Percentiles rank a stretch among this genome's conserved stretches.
These are phyloP conservation scores for Lottia gigantea DNA, from an alignment of 2,888 invertebrate species.

Conservation along the genomic window DNA sequence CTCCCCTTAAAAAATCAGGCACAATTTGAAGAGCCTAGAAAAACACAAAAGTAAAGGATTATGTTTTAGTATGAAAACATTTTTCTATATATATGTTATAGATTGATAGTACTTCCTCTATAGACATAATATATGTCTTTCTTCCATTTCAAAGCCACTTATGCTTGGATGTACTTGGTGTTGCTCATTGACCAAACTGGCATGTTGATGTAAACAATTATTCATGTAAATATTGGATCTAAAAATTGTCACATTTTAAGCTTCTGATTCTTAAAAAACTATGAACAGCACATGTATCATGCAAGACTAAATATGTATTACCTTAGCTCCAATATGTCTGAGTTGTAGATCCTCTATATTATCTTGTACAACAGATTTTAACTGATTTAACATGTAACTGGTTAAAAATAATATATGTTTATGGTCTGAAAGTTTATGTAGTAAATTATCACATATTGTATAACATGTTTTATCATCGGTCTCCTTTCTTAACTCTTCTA, in stretches of 20 bases:
- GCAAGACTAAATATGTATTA: conserved; percentile 20
- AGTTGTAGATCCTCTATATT: conserved; percentile 45
- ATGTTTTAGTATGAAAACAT: background rate
- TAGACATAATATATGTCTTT: too few relatives aligned
- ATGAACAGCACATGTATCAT: too few relatives aligned
- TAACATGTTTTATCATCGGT: conserved; percentile 41
- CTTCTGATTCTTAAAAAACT: too few relatives aligned
- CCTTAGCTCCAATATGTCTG: conserved; percentile 60
- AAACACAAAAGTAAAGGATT: background rate
- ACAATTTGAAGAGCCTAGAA: conserved; percentile 58
- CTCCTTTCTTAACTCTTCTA: conserved; percentile 43
- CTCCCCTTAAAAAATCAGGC: conserved; percentile 45
- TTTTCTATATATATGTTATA: too few relatives aligned
- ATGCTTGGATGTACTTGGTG: too few relatives aligned
- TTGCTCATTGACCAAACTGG: too few relatives aligned
- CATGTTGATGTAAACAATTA: too few relatives aligned
- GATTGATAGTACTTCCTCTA: too few relatives aligned
- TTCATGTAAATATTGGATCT: too few relatives aligned
- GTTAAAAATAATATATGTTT: conserved; percentile 55
- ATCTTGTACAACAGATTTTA: conserved; percentile 37
- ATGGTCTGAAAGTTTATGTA: conserved; percentile 46
- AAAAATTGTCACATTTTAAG: too few relatives aligned
- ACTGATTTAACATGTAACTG: conserved; percentile 53
- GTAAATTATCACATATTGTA: conserved; percentile 49
- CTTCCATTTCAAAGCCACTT: too few relatives aligned